Evolutionary conservation across 2,888 invertebrate species (phyloP).

Genomic region (Drosophila phalerata): DNA sequence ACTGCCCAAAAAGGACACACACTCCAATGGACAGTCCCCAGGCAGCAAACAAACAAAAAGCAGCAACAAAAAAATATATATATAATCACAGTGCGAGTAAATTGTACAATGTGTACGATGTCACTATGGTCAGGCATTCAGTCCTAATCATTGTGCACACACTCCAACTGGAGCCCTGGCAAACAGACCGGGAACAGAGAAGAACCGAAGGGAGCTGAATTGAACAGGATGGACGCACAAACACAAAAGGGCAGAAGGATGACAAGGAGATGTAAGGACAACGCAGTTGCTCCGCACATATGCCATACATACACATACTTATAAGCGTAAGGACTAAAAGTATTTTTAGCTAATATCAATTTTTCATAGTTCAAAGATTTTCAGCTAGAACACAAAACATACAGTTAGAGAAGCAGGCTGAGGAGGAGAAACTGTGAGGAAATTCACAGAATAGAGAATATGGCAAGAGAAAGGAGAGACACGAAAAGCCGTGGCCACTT

Average conservation of each 20-base stretch:
- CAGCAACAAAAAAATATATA: constrained; percentile 20
- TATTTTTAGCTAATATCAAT: constrained; percentile 82
- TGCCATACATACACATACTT: constrained; percentile 28
- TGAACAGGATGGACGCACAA: constrained; percentile 50
- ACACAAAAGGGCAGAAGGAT: constrained; percentile 50
- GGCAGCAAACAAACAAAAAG: constrained; percentile 18
- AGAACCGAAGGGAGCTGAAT: neutral
- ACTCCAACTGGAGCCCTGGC: constrained; percentile 61
- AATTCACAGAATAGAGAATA: constrained; percentile 4
- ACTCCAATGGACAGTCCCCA: constrained; percentile 41
- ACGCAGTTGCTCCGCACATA: constrained; percentile 35
- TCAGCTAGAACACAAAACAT: constrained; percentile 54
- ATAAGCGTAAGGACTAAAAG: constrained; percentile 72
- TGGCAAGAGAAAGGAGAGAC: neutral
- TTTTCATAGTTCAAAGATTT: constrained; percentile 83
- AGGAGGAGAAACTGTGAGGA: neutral
- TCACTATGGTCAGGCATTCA: constrained; percentile 68
- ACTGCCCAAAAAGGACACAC: constrained; percentile 61
- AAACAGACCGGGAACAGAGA: constrained; percentile 24
- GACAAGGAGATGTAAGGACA: constrained; percentile 1
- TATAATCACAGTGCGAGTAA: constrained; percentile 69
- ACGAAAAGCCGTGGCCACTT: constrained; percentile 46
- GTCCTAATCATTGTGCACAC: constrained; percentile 79
- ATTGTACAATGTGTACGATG: constrained; percentile 79
- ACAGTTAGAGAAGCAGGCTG: neutral